Evolutionary conservation across 1,140 invertebrate species (phyloP), one percentile per base, ranked within the genome.

Genomic region (Ceratina calcarata): DNA sequence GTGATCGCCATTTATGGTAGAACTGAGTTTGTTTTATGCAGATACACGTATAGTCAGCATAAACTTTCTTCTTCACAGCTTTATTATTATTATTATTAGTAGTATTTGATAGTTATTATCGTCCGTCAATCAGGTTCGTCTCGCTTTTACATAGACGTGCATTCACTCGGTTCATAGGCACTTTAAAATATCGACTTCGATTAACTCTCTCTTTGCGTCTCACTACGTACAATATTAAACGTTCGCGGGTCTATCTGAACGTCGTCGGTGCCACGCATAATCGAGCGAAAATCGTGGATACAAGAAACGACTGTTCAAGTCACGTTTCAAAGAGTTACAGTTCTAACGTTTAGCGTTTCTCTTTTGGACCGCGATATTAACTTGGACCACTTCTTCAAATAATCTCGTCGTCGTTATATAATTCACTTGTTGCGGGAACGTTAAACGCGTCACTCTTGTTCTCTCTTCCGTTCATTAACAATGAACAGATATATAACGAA

Each of bases 1-100:
- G 87, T 91, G 66, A 91, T 91, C 75, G 90, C 90, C 91, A 92
- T 92, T 84, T 84, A 62, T 51, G 55, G 55, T 24, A 4, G 0
- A 66, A 20, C 15, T 51, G 3, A 22, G 18, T 51, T 66, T 60
- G 22, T 60, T 27, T 49, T 13, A 18, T 20, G 49, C 55, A 24
- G 16, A 16, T 49, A 68, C 27, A 62, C 20, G 16, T n/a, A 12
- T 22, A 20, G 10, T 24, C 6, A 22, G n/a, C 20, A 18, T 10
- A 10, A 45, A 45, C 37, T 45, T 45, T 45, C 37, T 10, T 45
- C 58, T n/a, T 16, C 15, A 57, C 55, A 2, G 18, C 15, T 57
- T 16, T 57, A 16, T 16, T n/a, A n/a, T 57, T 57, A 57, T n/a
- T n/a, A n/a, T n/a, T n/a, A n/a, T n/a, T n/a, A n/a, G n/a, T n/a